These are phyloP conservation scores for Eupithecia dodoneata DNA, from an alignment of 2,888 invertebrate species.

Conservation along the genomic window DNA sequence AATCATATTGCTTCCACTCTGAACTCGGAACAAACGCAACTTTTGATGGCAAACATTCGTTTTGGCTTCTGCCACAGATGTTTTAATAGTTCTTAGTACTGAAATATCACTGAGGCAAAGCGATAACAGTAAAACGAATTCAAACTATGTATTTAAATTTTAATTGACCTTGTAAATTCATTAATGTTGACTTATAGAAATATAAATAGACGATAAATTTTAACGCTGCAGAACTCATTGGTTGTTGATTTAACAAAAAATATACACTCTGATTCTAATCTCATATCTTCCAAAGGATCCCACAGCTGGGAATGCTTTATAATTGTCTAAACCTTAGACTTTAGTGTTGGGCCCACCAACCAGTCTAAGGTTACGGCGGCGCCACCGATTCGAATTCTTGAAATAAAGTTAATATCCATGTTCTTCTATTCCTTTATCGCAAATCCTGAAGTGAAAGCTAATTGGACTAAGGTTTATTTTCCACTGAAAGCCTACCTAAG, in stretches of 20 bases:
- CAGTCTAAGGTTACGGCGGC: neutral
- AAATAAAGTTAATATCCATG: neutral
- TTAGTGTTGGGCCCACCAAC: neutral
- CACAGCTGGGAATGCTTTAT: neutral
- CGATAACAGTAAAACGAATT: neutral
- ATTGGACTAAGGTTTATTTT: constrained; percentile 12
- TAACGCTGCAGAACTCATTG: neutral
- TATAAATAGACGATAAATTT: neutral
- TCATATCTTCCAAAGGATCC: neutral
- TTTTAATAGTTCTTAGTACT: neutral
- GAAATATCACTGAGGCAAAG: constrained; percentile 12
- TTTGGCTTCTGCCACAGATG: constrained; percentile 37
- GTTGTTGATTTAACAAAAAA: neutral
- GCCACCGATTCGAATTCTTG: neutral
- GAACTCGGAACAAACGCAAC: constrained; percentile 44
- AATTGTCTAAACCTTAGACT: neutral
- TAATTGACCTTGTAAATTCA: neutral
- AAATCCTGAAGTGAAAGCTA: neutral
- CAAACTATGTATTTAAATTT: neutral
- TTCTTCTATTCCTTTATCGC: neutral
- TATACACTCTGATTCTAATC: neutral
- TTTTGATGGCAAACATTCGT: constrained; percentile 46
- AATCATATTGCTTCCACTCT: constrained; percentile 40
- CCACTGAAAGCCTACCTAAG: constrained; percentile 14
- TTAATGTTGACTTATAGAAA: neutral